Conservation (phyloP, 1,140 invertebrate genomes). For the Eciton burchellii region DNA sequence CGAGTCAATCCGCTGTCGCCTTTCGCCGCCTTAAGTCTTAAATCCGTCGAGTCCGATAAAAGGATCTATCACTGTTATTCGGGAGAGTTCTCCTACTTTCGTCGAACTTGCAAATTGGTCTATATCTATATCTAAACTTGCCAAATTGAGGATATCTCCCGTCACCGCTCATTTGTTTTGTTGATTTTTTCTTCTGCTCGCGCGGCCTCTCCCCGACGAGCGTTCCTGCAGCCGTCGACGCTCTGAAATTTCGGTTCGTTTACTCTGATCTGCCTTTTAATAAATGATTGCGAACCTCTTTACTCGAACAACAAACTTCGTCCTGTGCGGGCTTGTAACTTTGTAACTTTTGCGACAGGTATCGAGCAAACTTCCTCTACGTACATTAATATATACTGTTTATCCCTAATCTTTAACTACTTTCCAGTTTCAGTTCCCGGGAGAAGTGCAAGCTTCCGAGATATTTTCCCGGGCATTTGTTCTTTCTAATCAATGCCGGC, state of each 20-base stretch:
- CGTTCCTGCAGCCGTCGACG: slow-evolving; percentile 1
- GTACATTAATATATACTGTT: slow-evolving; percentile 62
- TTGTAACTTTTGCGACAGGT: slow-evolving; percentile 60
- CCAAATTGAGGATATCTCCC: slow-evolving; percentile 57
- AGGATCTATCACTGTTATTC: slow-evolving; percentile 32
- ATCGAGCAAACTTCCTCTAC: slow-evolving; percentile 56
- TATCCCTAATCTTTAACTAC: slow-evolving; percentile 62
- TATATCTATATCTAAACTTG: slow-evolving; percentile 53
- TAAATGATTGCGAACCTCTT: slow-evolving; percentile 60
- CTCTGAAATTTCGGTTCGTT: slow-evolving; percentile 47
- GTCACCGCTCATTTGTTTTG: background rate
- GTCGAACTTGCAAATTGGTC: slow-evolving; percentile 49
- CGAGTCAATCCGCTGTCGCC: slow-evolving; percentile 18
- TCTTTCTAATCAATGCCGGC: slow-evolving; percentile 47
- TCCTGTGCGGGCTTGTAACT: slow-evolving; percentile 51
- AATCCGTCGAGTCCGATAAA: background rate
- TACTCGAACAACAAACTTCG: slow-evolving; percentile 50
- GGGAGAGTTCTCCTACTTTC: slow-evolving; percentile 39
- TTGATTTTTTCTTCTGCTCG: slow-evolving; percentile 26
- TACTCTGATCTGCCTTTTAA: slow-evolving; percentile 61
- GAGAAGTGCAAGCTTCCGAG: slow-evolving; percentile 38
- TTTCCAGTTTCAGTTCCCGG: slow-evolving; percentile 51
- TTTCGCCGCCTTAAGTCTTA: slow-evolving; percentile 18
- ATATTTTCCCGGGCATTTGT: slow-evolving; percentile 49
- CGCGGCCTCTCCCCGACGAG: background rate